Evolutionary conservation across 2,113 vertebrate genomes (phyloP), one percentile per base, ranked within the genome.

Genomic region (Pomatostomus ruficeps): DNA sequence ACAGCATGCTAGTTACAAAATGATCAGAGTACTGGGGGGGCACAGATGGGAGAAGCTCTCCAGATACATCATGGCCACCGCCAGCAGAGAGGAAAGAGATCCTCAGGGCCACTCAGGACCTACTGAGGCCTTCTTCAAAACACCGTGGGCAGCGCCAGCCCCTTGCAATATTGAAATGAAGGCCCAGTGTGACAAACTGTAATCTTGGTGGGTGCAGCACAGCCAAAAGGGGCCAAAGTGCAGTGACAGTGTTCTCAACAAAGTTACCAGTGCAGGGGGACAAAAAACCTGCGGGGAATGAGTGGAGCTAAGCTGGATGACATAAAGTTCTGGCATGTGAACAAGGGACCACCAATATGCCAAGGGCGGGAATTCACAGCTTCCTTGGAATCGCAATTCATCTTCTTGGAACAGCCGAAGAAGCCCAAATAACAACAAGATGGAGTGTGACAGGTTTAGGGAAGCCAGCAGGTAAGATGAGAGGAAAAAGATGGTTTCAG

Each of bases 101-200:
- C 61, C 28, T 59, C 4, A 45, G 38, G 29, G 43, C 45, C 33
- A 42, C 14, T 48, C 3, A 10, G 45, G 38, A 62, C 25, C 18
- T 42, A 5, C 1, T 33, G 23, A 89, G 43, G 18, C 35, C 29
- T 42, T 45, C 28, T 72, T 40, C 46, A 62, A 70, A 89, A 58
- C 25, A 29, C 12, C 13, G 2, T 9, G 17, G 0, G 2, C 26
- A 43, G 45, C 0, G 0, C 8, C 54, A 25, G 21, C 46, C 81
- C 38, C 38, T 35, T 67, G 35, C 35, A 38, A 7, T 46, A 49
- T 1, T 40, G n/a, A 46, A 70, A 81, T 38, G 51, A 82, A 82
- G 33, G 38, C 18, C 8, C 4, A 2, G 16, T 13, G 40, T 55
- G 62, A 40, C 22, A 57, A 85, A 68, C 12, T 0, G 35, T 9